These are phyloP conservation scores for Lithophane socia DNA, from an alignment of 2,888 invertebrate species.

Conservation along the genomic window DNA sequence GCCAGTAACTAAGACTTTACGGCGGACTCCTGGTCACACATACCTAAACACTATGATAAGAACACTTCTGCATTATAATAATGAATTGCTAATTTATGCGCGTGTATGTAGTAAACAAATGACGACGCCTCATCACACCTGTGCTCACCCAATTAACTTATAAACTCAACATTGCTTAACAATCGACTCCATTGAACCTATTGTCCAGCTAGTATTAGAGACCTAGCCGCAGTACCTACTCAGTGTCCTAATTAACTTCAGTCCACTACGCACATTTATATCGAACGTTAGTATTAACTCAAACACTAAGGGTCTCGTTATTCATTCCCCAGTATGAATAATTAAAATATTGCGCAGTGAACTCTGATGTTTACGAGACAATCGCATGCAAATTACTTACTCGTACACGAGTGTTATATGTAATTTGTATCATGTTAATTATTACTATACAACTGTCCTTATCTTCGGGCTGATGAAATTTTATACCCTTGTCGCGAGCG, in stretches of 20 bases:
- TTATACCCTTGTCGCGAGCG: constrained; percentile 73
- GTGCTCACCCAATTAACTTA: constrained; percentile 54
- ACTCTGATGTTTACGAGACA: constrained; percentile 77
- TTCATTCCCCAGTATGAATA: constrained; percentile 68
- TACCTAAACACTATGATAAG: constrained; percentile 1
- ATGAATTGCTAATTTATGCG: constrained; percentile 80
- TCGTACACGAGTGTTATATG: constrained; percentile 72
- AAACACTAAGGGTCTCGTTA: constrained; percentile 64
- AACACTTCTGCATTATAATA: constrained; percentile 73
- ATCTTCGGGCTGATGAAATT: constrained; percentile 75
- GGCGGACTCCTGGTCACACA: constrained; percentile 4
- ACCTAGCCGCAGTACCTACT: constrained; percentile 31
- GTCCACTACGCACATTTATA: constrained; percentile 54
- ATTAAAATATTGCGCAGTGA: constrained; percentile 77
- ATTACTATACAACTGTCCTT: constrained; percentile 72
- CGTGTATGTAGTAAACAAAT: constrained; percentile 72
- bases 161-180: constrained; percentile 49
- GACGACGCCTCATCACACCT: constrained; percentile 69
- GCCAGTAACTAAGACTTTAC: no score
- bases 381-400: constrained; percentile 74
- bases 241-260: constrained; percentile 55
- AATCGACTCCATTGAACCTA: constrained; percentile 1
- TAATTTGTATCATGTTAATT: constrained; percentile 77
- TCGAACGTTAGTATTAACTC: constrained; percentile 58
- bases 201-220: constrained; percentile 35